Evolutionary conservation across 2,888 invertebrate species (phyloP), one percentile per base, ranked within the genome.

Genomic region (Microctonus brassicae): DNA sequence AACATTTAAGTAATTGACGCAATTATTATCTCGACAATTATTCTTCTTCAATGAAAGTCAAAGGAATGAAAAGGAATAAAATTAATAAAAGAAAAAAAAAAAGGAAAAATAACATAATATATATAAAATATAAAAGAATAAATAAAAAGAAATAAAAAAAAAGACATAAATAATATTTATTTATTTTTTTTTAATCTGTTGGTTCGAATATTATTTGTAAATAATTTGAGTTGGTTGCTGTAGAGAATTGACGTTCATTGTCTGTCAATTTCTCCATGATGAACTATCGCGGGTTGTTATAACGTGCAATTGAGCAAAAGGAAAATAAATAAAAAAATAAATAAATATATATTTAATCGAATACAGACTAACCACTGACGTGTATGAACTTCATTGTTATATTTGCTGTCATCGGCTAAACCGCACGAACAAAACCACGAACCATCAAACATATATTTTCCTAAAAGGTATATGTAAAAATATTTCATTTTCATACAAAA

Each of bases 1-100:
- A 73, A 65, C 74, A 70, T 73, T 58, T 70, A 76, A 76, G 71
- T 76, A 76, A 76, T 76, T 76, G 74, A 69, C 74, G 65, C 70
- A 73, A 76, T 74, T 34, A 58, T 58, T 58, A 17, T 57, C n/a
- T 4, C n/a, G 22, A 33, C 22, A 61, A 47, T 47, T 17, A n/a
- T 47, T 47, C 9, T 7, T 17, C 22, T 9, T 36, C 20, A n/a
- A 20, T 22, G 17, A n/a, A 22, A 22, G 13, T 61, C 11, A 17
- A n/a, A 36, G 24, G 13, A 6, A 13, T 24, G 47, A n/a, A 47
- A 24, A 24, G 24, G 7, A 62, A 42, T 5, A 24, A 34, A 20
- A 24, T 20, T 13, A 47, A 22, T 29, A 13, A 13, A 7, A 10
- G 26, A 57, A 29, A 57, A 57, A n/a, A 24, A 57, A 29, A 57